Evolutionary conservation across 2,888 invertebrate genomes (phyloP).

Genomic region (Aelia acuminata): DNA sequence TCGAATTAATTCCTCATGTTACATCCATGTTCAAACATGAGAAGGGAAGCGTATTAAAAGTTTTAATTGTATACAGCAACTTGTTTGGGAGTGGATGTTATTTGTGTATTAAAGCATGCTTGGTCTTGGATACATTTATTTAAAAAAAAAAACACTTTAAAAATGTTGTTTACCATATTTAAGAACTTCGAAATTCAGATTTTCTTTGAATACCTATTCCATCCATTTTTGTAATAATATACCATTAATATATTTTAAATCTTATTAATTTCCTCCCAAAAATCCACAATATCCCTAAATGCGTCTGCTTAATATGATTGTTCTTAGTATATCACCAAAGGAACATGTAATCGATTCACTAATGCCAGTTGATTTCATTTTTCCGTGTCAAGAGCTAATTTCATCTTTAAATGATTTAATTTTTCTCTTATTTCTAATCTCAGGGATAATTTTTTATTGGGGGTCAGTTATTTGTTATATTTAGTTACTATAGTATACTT

Average conservation of each 20-base stretch:
- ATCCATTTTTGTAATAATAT: too few species aligned
- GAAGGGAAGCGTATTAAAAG: background rate
- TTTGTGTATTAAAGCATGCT: background rate
- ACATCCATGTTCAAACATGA: background rate
- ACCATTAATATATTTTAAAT: too few species aligned
- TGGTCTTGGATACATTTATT: background rate
- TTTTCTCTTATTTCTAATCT: background rate
- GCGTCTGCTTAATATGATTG: too few species aligned
- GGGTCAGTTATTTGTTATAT: too few species aligned
- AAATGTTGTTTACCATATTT: too few species aligned
- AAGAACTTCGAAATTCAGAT: too few species aligned
- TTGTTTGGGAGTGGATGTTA: background rate
- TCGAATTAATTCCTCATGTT: constrained; percentile 1
- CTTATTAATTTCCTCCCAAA: too few species aligned
- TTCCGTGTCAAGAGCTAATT: too few species aligned
- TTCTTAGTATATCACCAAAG: background rate
- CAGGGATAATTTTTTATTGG: background rate
- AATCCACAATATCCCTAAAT: too few species aligned
- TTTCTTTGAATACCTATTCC: too few species aligned
- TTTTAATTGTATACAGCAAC: background rate
- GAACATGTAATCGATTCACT: background rate
- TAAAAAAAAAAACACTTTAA: too few species aligned
- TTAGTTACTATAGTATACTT: too few species aligned
- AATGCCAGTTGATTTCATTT: background rate
- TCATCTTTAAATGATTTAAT: background rate